Percentiles rank a stretch among this genome's conserved stretches.
Conservation (phyloP, 2,888 invertebrate genomes). For the Dynastes grantii region DNA sequence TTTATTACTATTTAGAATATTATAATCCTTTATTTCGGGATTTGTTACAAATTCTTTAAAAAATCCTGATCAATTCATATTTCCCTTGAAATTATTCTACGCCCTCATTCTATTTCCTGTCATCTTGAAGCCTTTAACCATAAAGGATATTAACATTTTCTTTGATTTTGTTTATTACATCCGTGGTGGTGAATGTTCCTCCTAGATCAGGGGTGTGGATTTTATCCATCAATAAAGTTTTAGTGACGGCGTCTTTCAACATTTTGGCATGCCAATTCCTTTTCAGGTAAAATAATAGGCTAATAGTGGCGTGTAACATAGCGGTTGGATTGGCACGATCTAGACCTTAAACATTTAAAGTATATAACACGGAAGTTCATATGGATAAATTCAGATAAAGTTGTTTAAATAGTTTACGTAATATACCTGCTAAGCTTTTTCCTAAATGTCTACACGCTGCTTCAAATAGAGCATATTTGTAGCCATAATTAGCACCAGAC, state of each 20-base stretch:
- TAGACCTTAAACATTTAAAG: constrained; percentile 52
- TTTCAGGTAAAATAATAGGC: constrained; percentile 58
- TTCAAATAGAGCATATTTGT: constrained; percentile 64
- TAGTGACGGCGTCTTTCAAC: constrained; percentile 56
- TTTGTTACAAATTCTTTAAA: too few relatives aligned
- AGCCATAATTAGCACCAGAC: constrained; percentile 64
- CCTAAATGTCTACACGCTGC: constrained; percentile 59
- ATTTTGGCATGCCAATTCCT: constrained; percentile 51
- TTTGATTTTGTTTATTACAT: constrained; percentile 57
- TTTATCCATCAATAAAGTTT: constrained; percentile 56
- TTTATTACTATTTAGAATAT: too few relatives aligned
- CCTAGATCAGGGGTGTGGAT: constrained; percentile 60
- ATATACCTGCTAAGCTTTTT: constrained; percentile 44
- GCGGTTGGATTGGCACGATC: constrained; percentile 60
- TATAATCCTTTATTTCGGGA: too few relatives aligned
- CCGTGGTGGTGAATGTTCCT: constrained; percentile 57
- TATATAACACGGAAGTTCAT: background rate
- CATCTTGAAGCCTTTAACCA: background rate
- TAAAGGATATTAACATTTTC: constrained; percentile 36
- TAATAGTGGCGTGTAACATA: constrained; percentile 58
- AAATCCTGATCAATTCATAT: background rate
- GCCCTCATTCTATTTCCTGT: too few relatives aligned
- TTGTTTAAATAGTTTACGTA: background rate
- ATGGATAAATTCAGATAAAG: background rate
- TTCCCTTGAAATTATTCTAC: background rate